Evolutionary conservation across 2,797 vertebrate genomes (phyloP), one percentile per base, ranked within the genome.

Genomic region (Mormyrops boulengeri): DNA sequence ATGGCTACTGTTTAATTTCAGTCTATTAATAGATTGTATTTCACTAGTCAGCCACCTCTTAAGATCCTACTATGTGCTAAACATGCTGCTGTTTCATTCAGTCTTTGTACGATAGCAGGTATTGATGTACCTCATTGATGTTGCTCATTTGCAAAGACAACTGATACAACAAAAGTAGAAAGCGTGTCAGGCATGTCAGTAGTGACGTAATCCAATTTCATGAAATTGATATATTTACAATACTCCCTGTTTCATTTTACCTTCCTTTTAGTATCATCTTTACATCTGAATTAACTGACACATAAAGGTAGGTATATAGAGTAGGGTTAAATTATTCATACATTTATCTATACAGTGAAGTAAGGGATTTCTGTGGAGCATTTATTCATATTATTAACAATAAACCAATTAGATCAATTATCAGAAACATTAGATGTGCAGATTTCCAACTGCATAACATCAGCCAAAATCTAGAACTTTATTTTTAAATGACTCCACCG

Each of bases 241-340:
- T 88, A 73, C 89, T 52, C 90, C 89, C 66, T 82, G 66, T 53
- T 22, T 91, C 73, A 85, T 62, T 85, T 52, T 87, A 30, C 12
- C 4, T 19, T 50, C 57, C 82, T 52, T 89, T 49, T 89, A 90
- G 88, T 80, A 17, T 14, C 82, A 85, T 73, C 62, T 38, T 62
- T 55, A 66, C 53, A 62, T 62, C 52, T 87, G 26, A 34, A 57
- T 34, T 60, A 57, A 88, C 0, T 17, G 86, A 19, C 19, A 22
- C 11, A 44, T 30, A 47, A 62, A 41, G 41, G 14, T 34, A 57
- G 55, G 7, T 19, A 55, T 17, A 26, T 34, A 30, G 26, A 30
- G 26, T 30, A 30, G 7, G 55, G 34, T 47, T 38, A 53, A 17
- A 44, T 52, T 52, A 62, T 17, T 41, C 14, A 17, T 30, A 14